Conservation (phyloP, 2,888 invertebrate genomes). For the Eustalomyia histrio region DNA sequence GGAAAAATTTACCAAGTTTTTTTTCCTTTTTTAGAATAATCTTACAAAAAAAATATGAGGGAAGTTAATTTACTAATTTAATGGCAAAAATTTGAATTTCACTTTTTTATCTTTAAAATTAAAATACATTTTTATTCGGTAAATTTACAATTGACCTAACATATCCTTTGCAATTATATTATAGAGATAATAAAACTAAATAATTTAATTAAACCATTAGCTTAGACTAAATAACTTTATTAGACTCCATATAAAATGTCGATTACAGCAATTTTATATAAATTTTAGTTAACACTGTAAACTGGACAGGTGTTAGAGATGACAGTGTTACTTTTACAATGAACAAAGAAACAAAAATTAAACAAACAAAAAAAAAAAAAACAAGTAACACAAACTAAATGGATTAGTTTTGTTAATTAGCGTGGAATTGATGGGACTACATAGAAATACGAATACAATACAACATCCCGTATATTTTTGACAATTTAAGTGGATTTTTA, state of each 20-base stretch:
- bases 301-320: slow-evolving; percentile 22
- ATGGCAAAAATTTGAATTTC: too few relatives aligned
- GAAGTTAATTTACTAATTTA: too few relatives aligned
- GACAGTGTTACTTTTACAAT: neutral
- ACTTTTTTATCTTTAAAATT: too few relatives aligned
- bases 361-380: slow-evolving; percentile 8
- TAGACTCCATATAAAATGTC: neutral
- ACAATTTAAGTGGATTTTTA: neutral
- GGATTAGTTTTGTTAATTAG: slow-evolving; percentile 52
- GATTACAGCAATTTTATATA: neutral
- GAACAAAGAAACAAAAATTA: neutral
- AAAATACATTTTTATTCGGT: too few relatives aligned
- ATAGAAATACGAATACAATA: neutral
- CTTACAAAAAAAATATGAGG: too few relatives aligned
- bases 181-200: too few relatives aligned
- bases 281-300: neutral
- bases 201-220: slow-evolving; percentile 7
- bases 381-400: slow-evolving; percentile 37
- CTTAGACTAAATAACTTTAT: slow-evolving; percentile 15
- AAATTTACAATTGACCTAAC: too few relatives aligned
- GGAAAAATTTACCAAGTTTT: too few relatives aligned
- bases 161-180: too few relatives aligned
- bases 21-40: too few relatives aligned
- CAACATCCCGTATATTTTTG: neutral
- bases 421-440: slow-evolving; percentile 46